Evolutionary conservation across 2,113 vertebrate genomes (phyloP).

Genomic region (Thinocorus orbignyianus): DNA sequence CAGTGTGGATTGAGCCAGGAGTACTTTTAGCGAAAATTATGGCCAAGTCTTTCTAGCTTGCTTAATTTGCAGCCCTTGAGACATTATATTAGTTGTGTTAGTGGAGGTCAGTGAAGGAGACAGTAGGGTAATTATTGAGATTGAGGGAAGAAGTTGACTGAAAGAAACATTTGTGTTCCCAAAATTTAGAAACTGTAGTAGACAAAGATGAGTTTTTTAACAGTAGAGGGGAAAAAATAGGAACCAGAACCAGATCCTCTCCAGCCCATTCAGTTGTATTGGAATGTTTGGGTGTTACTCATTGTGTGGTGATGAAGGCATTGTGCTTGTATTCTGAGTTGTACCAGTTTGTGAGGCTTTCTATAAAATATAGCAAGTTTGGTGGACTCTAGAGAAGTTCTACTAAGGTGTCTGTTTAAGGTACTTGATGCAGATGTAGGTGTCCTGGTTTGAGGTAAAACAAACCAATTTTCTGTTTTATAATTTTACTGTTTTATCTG

Average conservation of each 20-base stretch:
- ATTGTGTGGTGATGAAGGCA: background rate
- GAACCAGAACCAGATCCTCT: background rate
- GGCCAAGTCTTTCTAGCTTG: background rate
- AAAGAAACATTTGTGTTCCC: background rate
- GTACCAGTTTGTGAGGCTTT: background rate
- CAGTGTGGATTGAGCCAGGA: background rate
- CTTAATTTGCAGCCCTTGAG: background rate
- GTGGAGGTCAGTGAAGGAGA: background rate
- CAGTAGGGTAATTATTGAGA: background rate
- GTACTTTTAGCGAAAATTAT: background rate
- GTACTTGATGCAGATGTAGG: background rate
- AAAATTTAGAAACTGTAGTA: background rate
- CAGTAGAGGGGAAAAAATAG: background rate
- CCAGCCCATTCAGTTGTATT: rapidly evolving
- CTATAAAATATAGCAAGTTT: background rate
- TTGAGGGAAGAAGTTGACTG: background rate
- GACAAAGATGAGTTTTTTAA: background rate
- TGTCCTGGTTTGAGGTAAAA: no score
- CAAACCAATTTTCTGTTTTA: no score
- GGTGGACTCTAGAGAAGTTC: background rate
- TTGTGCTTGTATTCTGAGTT: rapidly evolving
- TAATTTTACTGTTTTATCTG: no score
- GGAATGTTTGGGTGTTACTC: rapidly evolving
- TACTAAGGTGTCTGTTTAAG: rapidly evolving
- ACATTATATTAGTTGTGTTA: background rate